A percentile compares a stretch with the other conserved stretches of the same genome.
Conservation (phyloP, 2,888 invertebrate genomes). For the Pecten maximus region DNA sequence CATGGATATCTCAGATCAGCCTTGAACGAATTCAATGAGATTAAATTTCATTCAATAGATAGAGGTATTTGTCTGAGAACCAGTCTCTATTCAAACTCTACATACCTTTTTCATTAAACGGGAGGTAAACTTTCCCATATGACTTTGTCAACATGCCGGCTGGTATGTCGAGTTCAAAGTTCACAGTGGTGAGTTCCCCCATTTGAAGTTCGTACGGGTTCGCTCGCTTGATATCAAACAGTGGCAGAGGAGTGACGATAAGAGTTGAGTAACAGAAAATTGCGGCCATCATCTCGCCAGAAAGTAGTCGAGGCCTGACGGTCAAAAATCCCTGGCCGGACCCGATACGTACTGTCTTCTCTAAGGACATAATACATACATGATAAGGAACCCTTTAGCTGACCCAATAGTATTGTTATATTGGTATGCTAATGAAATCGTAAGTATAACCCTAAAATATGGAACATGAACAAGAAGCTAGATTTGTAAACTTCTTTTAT, state of each 20-base stretch:
- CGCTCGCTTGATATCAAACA: not conserved
- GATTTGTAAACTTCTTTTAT: too few species aligned
- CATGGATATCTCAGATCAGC: too few species aligned
- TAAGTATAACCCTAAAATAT: too few species aligned
- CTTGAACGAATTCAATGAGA: too few species aligned
- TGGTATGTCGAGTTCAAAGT: not conserved
- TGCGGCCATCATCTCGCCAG: not conserved
- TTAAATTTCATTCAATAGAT: too few species aligned
- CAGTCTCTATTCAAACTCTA: too few species aligned
- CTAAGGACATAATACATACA: too few species aligned
- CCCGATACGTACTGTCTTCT: not conserved
- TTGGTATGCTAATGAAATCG: too few species aligned
- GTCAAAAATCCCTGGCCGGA: not conserved
- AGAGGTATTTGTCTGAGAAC: too few species aligned
- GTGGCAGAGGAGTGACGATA: not conserved
- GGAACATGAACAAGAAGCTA: too few species aligned
- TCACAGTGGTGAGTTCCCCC: not conserved
- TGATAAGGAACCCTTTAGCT: too few species aligned
- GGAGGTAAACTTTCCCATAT: not conserved
- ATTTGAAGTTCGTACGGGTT: not conserved
- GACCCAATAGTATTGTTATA: too few species aligned
- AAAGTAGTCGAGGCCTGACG: not conserved
- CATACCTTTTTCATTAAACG: not conserved
- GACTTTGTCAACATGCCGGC: not conserved
- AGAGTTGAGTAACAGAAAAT: not conserved